Percentiles rank a stretch among this genome's conserved stretches.
phyloP scores from a whole-genome alignment of 2,113 vertebrate species.

The Sardina pilchardus region DNA sequence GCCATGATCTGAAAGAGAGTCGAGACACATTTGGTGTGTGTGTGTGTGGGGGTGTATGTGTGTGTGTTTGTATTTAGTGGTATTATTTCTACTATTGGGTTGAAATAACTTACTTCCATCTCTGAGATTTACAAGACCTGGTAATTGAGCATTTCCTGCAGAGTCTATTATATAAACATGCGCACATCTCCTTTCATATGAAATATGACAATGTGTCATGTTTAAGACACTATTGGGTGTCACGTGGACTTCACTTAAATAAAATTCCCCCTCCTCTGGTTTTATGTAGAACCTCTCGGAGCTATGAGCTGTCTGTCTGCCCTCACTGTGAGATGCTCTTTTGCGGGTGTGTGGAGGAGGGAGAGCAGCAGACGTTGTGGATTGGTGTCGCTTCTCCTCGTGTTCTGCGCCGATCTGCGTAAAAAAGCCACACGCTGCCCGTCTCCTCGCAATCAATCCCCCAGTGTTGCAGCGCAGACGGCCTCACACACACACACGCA shows the following conservation, averaged over 20 bases:
- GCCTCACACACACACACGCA: no score
- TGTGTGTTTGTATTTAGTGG: neutral
- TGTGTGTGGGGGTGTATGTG: neutral
- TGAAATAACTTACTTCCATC: neutral
- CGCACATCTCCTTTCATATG: neutral
- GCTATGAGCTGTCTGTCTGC: neutral
- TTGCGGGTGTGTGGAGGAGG: neutral
- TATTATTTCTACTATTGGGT: neutral
- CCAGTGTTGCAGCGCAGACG: neutral
- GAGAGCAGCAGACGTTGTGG: neutral
- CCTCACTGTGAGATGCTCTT: neutral
- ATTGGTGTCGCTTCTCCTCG: neutral
- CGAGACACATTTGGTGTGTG: no score
- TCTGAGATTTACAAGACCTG: neutral
- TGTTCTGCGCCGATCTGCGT: neutral
- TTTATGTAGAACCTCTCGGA: neutral
- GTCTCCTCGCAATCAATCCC: neutral
- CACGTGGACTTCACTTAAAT: neutral
- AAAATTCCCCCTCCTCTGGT: neutral
- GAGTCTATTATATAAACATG: neutral
- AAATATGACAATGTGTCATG: constrained; percentile 5
- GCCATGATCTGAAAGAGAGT: no score
- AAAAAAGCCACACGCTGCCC: neutral
- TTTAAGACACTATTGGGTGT: constrained; percentile 4
- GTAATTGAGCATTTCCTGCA: neutral